phyloP scores from a whole-genome alignment of 2,888 invertebrate species.

The Podotricha telesiphe region DNA sequence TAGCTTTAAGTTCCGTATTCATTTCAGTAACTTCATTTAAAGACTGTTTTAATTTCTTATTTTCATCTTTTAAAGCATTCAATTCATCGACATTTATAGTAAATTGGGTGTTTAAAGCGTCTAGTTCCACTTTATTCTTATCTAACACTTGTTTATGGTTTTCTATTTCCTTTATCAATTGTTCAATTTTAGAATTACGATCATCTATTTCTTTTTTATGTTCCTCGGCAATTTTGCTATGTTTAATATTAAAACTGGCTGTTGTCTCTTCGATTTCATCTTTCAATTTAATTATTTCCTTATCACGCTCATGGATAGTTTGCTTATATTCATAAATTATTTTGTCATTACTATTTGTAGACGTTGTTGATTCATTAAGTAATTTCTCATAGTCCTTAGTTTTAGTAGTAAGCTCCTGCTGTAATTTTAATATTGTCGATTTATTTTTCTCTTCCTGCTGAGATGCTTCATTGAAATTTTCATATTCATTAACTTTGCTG shows the following conservation, averaged over 20 bases:
- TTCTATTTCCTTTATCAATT: slow-evolving; percentile 77
- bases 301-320: slow-evolving; percentile 80
- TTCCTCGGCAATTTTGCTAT: slow-evolving; percentile 79
- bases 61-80: slow-evolving; percentile 72
- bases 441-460: slow-evolving; percentile 73
- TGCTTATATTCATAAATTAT: slow-evolving; percentile 76
- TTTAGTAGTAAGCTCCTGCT: slow-evolving; percentile 67
- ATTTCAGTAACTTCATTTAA: slow-evolving; percentile 70
- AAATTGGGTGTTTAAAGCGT: slow-evolving; percentile 74
- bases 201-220: slow-evolving; percentile 79
- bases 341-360: slow-evolving; percentile 68
- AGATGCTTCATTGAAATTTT: slow-evolving; percentile 70
- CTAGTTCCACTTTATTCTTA: slow-evolving; percentile 76
- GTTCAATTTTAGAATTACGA: slow-evolving; percentile 78
- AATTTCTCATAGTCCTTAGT: slow-evolving; percentile 72
- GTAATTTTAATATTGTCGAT: slow-evolving; percentile 69
- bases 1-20: slow-evolving; percentile 67
- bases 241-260: slow-evolving; percentile 77
- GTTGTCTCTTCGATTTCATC: slow-evolving; percentile 77
- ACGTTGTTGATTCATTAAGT: slow-evolving; percentile 67
- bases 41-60: slow-evolving; percentile 69
- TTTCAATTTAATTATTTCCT: slow-evolving; percentile 79
- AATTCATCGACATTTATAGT: slow-evolving; percentile 72
- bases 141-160: slow-evolving; percentile 73
- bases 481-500: slow-evolving; percentile 76